phyloP scores from a whole-genome alignment of 2,888 invertebrate species.

The Enchytraeus crypticus region DNA sequence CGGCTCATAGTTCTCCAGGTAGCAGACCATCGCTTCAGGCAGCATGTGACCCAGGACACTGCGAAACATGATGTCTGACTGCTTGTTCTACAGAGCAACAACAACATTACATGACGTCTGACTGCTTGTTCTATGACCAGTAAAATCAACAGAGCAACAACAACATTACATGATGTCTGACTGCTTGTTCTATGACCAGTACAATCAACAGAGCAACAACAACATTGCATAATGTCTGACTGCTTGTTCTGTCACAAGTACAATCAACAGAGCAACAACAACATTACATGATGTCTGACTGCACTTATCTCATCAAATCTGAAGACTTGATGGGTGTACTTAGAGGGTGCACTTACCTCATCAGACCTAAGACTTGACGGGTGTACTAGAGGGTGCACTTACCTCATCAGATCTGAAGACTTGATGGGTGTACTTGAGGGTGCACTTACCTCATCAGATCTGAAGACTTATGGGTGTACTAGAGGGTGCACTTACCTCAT shows the following conservation, averaged over 20 bases:
- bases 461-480: too few relatives aligned
- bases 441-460: too few relatives aligned
- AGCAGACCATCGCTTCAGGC: slow-evolving; percentile 98
- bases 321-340: too few relatives aligned
- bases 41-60: slow-evolving; percentile 85
- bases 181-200: not conserved
- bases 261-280: not conserved
- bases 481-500: slow-evolving; percentile 75
- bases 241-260: not conserved
- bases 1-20: slow-evolving; percentile 92
- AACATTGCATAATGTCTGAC: not conserved
- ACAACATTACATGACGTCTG: not conserved
- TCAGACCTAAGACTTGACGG: too few relatives aligned
- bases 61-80: slow-evolving; percentile 67
- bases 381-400: too few relatives aligned
- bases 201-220: not conserved
- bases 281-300: not conserved
- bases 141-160: not conserved
- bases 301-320: too few relatives aligned
- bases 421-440: too few relatives aligned
- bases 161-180: not conserved
- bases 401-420: too few relatives aligned
- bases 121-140: not conserved
- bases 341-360: too few relatives aligned
- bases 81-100: slow-evolving; percentile 18